Evolutionary conservation across 2,797 vertebrate genomes (phyloP).

Genomic region (Siniperca scherzeri): DNA sequence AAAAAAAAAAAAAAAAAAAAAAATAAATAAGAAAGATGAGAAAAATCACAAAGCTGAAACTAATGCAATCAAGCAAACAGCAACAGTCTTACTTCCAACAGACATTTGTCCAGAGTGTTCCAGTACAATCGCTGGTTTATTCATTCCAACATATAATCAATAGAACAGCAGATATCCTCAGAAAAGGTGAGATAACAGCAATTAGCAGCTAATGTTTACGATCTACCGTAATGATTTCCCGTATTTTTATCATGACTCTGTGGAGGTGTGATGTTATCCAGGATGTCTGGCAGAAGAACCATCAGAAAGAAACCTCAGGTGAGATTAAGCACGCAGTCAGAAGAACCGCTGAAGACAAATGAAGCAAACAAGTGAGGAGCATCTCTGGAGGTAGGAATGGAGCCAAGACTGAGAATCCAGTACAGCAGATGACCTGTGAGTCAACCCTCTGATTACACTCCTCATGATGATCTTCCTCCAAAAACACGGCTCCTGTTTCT

Average conservation of each 20-base stretch:
- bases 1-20: too few relatives aligned
- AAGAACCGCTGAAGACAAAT: not conserved
- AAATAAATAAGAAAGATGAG: too few relatives aligned
- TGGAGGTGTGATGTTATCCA: constrained; percentile 2
- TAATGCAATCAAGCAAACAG: not conserved
- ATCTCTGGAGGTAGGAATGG: not conserved
- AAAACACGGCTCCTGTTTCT: not conserved
- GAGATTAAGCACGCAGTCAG: not conserved
- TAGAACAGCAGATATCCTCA: not conserved
- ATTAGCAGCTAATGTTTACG: not conserved
- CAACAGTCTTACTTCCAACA: constrained; percentile 6
- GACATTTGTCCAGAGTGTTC: not conserved
- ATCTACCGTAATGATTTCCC: not conserved
- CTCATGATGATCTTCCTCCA: not conserved
- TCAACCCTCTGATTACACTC: not conserved
- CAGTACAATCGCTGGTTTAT: not conserved
- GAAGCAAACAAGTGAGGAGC: not conserved
- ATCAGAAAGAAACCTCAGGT: not conserved
- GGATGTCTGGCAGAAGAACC: not conserved
- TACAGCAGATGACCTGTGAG: not conserved
- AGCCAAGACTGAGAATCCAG: not conserved
- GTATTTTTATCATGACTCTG: not conserved
- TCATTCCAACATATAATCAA: not conserved
- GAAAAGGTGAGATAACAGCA: not conserved
- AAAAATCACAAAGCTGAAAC: not conserved